These are phyloP conservation scores for Falco concolor DNA, from an alignment of 2,797 vertebrate species.

Conservation along the genomic window DNA sequence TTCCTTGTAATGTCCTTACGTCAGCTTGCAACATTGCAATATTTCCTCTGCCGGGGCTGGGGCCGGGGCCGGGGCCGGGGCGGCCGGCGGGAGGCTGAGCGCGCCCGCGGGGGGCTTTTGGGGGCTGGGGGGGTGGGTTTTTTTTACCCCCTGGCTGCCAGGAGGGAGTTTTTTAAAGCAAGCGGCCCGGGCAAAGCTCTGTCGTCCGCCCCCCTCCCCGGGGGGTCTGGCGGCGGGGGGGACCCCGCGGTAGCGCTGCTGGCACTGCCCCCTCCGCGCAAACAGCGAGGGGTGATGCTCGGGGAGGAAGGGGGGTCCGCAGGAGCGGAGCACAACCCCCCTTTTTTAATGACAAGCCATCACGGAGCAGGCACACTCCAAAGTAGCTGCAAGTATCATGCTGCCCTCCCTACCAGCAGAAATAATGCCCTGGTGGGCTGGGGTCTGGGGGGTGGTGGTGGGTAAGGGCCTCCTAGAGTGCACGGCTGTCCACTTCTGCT, in stretches of 20 bases:
- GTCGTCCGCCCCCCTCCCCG: background rate
- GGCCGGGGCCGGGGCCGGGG: background rate
- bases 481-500: background rate
- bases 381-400: background rate
- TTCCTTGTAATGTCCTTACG: slow-evolving; percentile 63
- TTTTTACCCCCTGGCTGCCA: too few species aligned
- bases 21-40: slow-evolving; percentile 68
- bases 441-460: accelerated
- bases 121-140: too few species aligned
- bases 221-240: background rate
- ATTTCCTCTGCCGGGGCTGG: slow-evolving; percentile 43
- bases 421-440: background rate
- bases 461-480: background rate
- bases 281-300: background rate
- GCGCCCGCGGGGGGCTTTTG: too few species aligned
- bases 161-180: background rate
- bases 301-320: background rate
- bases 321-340: background rate
- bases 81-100: background rate
- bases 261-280: background rate
- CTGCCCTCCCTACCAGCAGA: background rate
- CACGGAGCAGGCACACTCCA: background rate
- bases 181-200: background rate
- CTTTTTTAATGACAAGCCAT: too few species aligned
- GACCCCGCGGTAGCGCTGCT: background rate